Evolutionary conservation across 2,113 vertebrate species (phyloP), one percentile per base, ranked within the genome.

Genomic region (Chlamydotis undulata): DNA sequence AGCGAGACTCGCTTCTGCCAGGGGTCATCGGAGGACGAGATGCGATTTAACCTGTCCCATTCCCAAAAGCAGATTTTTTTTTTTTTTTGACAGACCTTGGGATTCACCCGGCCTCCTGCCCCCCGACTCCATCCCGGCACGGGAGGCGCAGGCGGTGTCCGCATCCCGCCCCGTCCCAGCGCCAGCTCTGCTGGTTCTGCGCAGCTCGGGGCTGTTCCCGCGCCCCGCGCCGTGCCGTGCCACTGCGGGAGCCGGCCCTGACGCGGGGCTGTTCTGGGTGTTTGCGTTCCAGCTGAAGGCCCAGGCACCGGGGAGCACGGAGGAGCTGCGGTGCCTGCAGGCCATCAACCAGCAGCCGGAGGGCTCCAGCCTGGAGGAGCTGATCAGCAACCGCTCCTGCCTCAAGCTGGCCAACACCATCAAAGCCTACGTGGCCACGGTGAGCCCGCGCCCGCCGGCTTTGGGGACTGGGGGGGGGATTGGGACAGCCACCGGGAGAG

Each of bases 261-360:
- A 35, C 52, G 64, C 11, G 13, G 57, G 41, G 41, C 6, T 43
- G 47, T 49, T 8, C 10, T 0, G 14, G 80, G 7, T 73, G 49
- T 85, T 77, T 73, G 26, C 67, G 23, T 65, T 64, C 5, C 86
- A 97, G 96, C 91, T 98, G 35, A 97, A 98, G 47, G 96, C 95
- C 19, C 98, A 98, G 91, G 97, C 86, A 12, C 98, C 98, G 19
- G 98, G 98, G 5, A 98, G 98, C 31, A 90, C 94, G 0, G 98
- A 99, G 97, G 98, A 99, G 95, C 97, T 99, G 78, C 98, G 98
- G 57, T 99, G 98, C 47, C 98, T 99, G 96, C 97, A 98, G 91
- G 91, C 98, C 31, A 98, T 99, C 78, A 98, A 98, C 6, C 97
- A 97, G 52, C 98, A 98, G 94, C 98, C 96, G 22, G 94, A 98